These are phyloP conservation scores for Ara ararauna DNA, from an alignment of 2,797 vertebrate genomes.

Conservation along the genomic window DNA sequence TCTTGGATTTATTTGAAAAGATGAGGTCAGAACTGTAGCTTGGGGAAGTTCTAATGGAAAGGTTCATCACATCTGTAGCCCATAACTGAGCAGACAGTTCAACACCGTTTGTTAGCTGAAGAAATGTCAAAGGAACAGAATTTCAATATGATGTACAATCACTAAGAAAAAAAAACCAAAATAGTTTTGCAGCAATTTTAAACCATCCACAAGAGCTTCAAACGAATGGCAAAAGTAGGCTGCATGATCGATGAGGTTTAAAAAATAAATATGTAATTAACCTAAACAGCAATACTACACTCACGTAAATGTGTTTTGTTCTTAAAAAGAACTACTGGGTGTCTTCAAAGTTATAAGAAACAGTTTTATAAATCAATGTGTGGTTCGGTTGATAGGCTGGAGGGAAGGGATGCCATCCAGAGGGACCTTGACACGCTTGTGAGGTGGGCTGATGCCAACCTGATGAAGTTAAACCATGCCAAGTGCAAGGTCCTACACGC, in stretches of 20 bases:
- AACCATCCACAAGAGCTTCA: not conserved
- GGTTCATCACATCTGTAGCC: conserved; percentile 17
- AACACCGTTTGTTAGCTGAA: not conserved
- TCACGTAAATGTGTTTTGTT: not conserved
- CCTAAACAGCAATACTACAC: not conserved
- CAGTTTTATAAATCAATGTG: not conserved
- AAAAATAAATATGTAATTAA: not conserved
- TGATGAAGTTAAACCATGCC: too few species aligned
- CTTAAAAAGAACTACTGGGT: not conserved
- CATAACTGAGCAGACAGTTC: not conserved
- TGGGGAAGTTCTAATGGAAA: not conserved
- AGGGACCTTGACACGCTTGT: too few species aligned
- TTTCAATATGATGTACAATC: not conserved
- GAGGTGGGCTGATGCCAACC: too few species aligned
- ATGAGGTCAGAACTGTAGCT: conserved; percentile 35
- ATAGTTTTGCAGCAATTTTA: not conserved
- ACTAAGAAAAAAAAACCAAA: not conserved
- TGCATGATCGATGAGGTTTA: not conserved
- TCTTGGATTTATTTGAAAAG: conserved; percentile 26
- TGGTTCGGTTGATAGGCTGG: too few species aligned
- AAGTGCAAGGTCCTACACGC: too few species aligned
- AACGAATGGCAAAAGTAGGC: not conserved
- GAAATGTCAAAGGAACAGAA: conserved; percentile 8
- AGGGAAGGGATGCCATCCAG: too few species aligned
- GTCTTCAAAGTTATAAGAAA: not conserved